Evolutionary conservation across 2,113 vertebrate species (phyloP).

Genomic region (Pangasianodon hypophthalmus): DNA sequence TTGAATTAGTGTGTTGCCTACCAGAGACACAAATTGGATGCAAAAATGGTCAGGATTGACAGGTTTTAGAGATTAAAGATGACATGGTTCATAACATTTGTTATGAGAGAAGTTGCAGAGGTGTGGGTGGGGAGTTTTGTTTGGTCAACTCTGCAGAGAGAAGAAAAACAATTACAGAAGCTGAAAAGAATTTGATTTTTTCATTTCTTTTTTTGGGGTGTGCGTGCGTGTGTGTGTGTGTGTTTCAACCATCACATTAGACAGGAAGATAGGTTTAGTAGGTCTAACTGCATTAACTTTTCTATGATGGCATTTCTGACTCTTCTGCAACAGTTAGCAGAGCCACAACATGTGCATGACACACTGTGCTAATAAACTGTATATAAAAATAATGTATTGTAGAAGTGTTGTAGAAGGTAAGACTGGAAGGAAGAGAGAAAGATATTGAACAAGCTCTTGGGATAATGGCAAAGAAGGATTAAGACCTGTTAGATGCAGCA

Average conservation of each 20-base stretch:
- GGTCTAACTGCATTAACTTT: not conserved
- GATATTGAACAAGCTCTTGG: not conserved
- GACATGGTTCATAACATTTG: not conserved
- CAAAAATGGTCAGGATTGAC: not conserved
- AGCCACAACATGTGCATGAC: not conserved
- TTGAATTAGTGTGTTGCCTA: not conserved
- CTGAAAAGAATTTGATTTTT: slow-evolving; percentile 26
- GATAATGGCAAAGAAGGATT: slow-evolving; percentile 39
- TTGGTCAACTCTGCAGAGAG: not conserved
- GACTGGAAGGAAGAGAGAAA: not conserved
- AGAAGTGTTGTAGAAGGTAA: not conserved
- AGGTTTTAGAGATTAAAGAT: not conserved
- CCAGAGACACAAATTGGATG: not conserved
- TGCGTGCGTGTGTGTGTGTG: slow-evolving; percentile 12
- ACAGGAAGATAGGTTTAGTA: not conserved
- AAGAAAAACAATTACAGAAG: slow-evolving; percentile 28
- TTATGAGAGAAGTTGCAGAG: slow-evolving; percentile 25
- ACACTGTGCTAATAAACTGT: not conserved
- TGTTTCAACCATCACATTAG: not conserved
- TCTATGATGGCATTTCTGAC: not conserved
- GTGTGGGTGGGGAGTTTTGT: not conserved
- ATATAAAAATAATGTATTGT: not conserved
- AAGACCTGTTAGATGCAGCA: slow-evolving; percentile 33
- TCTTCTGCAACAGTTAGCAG: not conserved
- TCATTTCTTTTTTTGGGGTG: not conserved